Base-by-base conservation (phyloP, 2,888 invertebrate genomes). In the Teleogryllus oceanicus region DNA sequence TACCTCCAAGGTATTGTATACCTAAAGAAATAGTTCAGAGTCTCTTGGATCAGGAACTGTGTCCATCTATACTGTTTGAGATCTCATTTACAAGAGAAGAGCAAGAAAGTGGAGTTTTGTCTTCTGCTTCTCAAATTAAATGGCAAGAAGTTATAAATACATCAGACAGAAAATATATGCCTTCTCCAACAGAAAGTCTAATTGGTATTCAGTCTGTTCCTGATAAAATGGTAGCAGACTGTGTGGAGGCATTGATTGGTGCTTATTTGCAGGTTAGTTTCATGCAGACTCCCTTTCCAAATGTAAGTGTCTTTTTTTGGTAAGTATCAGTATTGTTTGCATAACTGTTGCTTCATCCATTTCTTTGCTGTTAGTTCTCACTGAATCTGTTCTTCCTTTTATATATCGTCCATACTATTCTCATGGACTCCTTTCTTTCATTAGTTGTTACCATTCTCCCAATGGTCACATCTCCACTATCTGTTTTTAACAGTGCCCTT, bases 191-290 rank as follows among this genome's bases (percentile, higher is more conserved):
- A 85, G 88, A 87, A 84, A 87, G 85, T 79, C 90, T 86, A 85
- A 85, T 90, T 37, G 87, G 87, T 16, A 83, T 87, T 50, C 90
- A 90, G 82, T 86, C 86, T 18, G 86, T 92, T 18, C 83, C 88
- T 0, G 91, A 92, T 85, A 93, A 96, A 90, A 87, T 89, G 78
- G 87, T 94, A 8, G 94, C 97, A 0, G 97, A 98, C 87, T 90
- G 91, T 82, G 93, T 96, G 2, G 97, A 98, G 87, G 94, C 97
- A 0, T 86, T 98, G 4, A 92, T 97, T 78, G 96, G 96, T 0
- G 91, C 90, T 4, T 94, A 94, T 85, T 89, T 82, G 8, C 75
- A 81, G 79, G 82, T 82, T 13, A 74, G 79, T 37, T 37, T 37
- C 37, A 37, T 37, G 5, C 37, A 37, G 5, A 37, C 8, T 37